These are phyloP conservation scores for Balearica regulorum DNA, from an alignment of 2,797 vertebrate genomes.

Conservation along the genomic window DNA sequence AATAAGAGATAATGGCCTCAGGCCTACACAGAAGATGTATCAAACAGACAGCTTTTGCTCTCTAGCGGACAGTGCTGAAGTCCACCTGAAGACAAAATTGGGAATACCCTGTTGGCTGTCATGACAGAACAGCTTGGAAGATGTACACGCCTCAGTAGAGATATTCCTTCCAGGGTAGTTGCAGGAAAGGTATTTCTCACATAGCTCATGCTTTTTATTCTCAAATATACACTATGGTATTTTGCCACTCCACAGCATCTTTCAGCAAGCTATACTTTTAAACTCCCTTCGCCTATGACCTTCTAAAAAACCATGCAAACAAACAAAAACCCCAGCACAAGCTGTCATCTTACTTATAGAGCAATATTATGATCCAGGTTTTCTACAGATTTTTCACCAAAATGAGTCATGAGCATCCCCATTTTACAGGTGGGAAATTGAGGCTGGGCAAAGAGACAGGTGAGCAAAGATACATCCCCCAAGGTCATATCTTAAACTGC, in stretches of 20 bases:
- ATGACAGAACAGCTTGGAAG: background rate
- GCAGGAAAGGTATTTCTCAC: background rate
- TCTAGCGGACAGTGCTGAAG: background rate
- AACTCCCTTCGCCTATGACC: background rate
- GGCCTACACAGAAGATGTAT: background rate
- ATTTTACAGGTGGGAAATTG: background rate
- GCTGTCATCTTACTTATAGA: background rate
- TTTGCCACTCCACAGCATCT: background rate
- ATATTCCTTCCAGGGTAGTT: background rate
- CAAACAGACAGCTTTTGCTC: background rate
- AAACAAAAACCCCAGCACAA: background rate
- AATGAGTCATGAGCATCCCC: rapidly evolving
- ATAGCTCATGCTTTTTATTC: background rate
- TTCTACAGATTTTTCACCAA: background rate
- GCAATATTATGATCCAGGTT: background rate
- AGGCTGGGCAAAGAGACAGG: background rate
- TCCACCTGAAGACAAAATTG: background rate
- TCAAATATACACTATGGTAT: background rate
- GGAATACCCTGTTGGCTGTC: background rate
- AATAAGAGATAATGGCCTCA: background rate
- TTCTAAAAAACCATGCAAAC: background rate
- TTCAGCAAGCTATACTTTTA: background rate
- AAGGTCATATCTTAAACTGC: background rate
- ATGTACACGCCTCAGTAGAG: background rate
- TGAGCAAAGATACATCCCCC: background rate